These are phyloP conservation scores for Ursus arctos DNA, from an alignment of 2,113 vertebrate species.

Conservation along the genomic window DNA sequence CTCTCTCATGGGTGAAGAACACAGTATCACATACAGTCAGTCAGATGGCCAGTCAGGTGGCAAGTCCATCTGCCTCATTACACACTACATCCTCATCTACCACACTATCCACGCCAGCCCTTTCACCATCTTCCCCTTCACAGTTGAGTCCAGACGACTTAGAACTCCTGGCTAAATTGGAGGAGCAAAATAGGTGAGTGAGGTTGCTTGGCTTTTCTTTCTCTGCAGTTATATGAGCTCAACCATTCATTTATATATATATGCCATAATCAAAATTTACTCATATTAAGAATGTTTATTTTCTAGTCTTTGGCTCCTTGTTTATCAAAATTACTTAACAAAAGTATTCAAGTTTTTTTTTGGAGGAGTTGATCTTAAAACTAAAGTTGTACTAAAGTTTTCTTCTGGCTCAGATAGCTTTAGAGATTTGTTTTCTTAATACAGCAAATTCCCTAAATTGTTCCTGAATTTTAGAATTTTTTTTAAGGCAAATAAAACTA, in stretches of 20 bases:
- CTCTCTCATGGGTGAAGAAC: slow-evolving; percentile 99
- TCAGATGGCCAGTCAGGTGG: slow-evolving; percentile 99
- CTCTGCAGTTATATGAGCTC: not conserved
- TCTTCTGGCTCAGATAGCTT: not conserved
- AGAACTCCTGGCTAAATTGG: slow-evolving; percentile 96
- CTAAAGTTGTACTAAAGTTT: slow-evolving; percentile 30
- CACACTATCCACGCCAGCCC: slow-evolving; percentile 92
- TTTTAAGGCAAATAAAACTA: not conserved
- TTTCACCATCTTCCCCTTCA: slow-evolving; percentile 93
- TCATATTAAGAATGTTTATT: slow-evolving; percentile 1
- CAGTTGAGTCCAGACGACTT: slow-evolving; percentile 96
- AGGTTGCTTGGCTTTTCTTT: not conserved
- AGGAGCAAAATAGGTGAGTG: slow-evolving; percentile 97
- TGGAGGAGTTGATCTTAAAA: slow-evolving; percentile 35
- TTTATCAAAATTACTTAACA: slow-evolving; percentile 37
- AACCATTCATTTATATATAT: not conserved
- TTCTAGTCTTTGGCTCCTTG: not conserved
- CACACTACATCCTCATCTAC: slow-evolving; percentile 94
- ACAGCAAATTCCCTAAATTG: not conserved
- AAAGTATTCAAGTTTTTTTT: not conserved
- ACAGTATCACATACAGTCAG: slow-evolving; percentile 97
- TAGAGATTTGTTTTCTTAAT: slow-evolving; percentile 49
- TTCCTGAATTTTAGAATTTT: slow-evolving; percentile 41
- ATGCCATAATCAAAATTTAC: not conserved
- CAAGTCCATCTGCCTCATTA: slow-evolving; percentile 94